Conservation (phyloP, 2,888 invertebrate genomes). For the Allolobophora icterica region DNA sequence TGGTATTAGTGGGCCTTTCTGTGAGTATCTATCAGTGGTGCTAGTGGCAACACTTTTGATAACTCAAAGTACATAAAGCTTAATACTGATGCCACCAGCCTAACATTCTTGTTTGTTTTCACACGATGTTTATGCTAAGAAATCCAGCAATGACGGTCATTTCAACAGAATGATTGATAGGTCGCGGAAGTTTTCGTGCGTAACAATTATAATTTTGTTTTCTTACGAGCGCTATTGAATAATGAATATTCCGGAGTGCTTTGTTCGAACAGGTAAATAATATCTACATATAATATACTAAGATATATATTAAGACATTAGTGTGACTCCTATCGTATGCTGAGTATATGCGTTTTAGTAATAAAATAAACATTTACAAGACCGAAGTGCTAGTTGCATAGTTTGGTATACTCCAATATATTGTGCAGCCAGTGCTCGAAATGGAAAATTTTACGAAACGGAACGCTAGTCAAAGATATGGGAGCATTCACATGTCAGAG, state of each 20-base stretch:
- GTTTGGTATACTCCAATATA: background rate
- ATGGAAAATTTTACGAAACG: too few species aligned
- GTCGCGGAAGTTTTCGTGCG: background rate
- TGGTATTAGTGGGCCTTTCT: too few species aligned
- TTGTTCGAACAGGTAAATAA: background rate
- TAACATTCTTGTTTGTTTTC: background rate
- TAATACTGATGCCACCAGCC: background rate
- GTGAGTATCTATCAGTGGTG: background rate
- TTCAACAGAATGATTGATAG: too few species aligned
- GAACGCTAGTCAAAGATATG: too few species aligned
- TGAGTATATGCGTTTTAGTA: background rate
- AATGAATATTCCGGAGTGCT: background rate
- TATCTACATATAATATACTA: background rate
- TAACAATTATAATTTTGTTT: background rate
- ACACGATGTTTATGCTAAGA: background rate
- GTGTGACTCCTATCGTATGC: background rate
- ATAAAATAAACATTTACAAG: background rate
- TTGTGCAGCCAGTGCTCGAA: too few species aligned
- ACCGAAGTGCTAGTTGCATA: background rate
- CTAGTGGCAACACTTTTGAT: background rate
- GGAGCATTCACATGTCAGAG: too few species aligned
- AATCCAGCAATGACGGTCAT: background rate
- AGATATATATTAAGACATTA: background rate
- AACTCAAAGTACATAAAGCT: background rate
- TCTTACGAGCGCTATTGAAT: background rate